Percentiles rank a stretch among this genome's conserved stretches.
Conservation (phyloP, 2,797 vertebrate species). For the Neostethus bicornis region DNA sequence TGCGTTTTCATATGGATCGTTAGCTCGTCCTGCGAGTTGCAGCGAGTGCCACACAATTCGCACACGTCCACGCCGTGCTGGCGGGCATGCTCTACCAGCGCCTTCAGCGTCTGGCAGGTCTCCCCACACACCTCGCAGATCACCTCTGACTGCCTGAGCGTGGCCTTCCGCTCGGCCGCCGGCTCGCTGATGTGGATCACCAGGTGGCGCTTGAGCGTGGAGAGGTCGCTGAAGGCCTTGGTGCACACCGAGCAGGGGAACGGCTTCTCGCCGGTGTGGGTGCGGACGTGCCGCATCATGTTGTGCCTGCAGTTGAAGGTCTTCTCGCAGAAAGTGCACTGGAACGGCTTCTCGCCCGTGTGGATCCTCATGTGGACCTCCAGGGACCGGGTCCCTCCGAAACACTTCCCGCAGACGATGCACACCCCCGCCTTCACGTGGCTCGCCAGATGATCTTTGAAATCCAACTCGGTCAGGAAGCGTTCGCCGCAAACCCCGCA, state of each 20-base stretch:
- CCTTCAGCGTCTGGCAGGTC: constrained; percentile 55
- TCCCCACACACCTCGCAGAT: constrained; percentile 57
- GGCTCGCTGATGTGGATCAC: constrained; percentile 23
- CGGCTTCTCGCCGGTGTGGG: too few species aligned
- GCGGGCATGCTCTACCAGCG: constrained; percentile 62
- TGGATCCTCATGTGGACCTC: constrained; percentile 68
- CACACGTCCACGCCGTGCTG: constrained; percentile 41
- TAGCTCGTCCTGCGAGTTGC: constrained; percentile 17
- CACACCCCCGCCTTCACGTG: constrained; percentile 50
- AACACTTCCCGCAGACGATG: constrained; percentile 61
- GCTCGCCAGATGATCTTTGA: constrained; percentile 37
- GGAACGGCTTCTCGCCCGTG: too few species aligned
- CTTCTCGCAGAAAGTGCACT: constrained; percentile 43
- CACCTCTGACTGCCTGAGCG: constrained; percentile 10
- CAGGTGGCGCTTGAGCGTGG: constrained; percentile 66
- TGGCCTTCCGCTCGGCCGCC: neutral
- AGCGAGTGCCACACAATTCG: constrained; percentile 33
- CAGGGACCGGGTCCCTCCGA: constrained; percentile 49
- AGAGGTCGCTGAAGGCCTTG: constrained; percentile 64
- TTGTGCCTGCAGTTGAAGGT: constrained; percentile 58
- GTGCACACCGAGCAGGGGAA: too few species aligned
- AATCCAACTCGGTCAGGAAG: constrained; percentile 23
- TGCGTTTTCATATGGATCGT: constrained; percentile 60
- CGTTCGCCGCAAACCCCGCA: constrained; percentile 49
- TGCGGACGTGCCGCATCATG: too few species aligned